Percentiles rank a stretch among this genome's conserved stretches.
Evolutionary conservation across 2,113 vertebrate species (phyloP).

Genomic region (Strix aluco): DNA sequence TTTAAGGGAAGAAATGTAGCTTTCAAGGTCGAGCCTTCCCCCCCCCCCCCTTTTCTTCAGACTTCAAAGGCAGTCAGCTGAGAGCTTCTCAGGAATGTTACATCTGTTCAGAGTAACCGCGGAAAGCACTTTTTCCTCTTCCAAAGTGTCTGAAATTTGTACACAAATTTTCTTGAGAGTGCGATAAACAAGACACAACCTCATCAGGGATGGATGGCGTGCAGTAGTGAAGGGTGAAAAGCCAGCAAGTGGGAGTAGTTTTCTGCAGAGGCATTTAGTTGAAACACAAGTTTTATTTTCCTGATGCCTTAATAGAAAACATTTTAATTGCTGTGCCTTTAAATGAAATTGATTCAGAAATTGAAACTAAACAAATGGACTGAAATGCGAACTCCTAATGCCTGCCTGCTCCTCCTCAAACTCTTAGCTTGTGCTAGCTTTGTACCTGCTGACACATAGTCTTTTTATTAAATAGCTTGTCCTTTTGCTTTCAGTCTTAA

Average conservation of each 20-base stretch:
- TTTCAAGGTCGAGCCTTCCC: slow-evolving; percentile 3
- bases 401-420: background rate
- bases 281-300: background rate
- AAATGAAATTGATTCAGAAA: background rate
- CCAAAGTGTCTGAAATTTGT: background rate
- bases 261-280: background rate
- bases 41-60: background rate
- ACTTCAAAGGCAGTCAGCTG: slow-evolving; percentile 62
- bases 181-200: background rate
- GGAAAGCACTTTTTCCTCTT: background rate
- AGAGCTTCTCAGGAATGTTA: slow-evolving; percentile 31
- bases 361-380: background rate
- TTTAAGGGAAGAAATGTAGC: slow-evolving; percentile 55
- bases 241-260: background rate
- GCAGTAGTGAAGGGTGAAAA: background rate
- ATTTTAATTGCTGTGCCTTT: background rate
- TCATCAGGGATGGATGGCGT: fast-evolving
- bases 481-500: background rate
- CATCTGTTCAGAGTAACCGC: slow-evolving; percentile 15
- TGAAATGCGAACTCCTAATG: background rate
- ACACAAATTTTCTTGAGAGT: background rate
- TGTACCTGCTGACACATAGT: background rate
- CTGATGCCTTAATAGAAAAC: background rate
- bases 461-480: background rate
- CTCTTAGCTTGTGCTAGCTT: background rate